Base-by-base conservation (phyloP, 2,888 invertebrate genomes). In the Rosalia funebris region DNA sequence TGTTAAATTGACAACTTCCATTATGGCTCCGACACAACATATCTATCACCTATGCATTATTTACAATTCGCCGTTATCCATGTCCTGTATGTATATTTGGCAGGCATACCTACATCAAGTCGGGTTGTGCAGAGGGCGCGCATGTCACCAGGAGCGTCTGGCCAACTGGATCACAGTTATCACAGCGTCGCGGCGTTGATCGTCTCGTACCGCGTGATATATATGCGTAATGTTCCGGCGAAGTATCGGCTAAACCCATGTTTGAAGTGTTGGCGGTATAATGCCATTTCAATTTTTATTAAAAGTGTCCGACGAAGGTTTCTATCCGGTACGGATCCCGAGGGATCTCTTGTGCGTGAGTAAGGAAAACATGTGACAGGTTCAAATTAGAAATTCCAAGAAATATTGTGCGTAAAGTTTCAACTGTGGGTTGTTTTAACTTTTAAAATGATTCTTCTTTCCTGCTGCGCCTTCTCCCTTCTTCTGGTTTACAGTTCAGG, bases 131-230 rank as follows among this genome's bases (percentile, higher is more conserved):
- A 60, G 62, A 63, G 60, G 62, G 68, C 67, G 72, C 72, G 72
- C 72, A 71, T 67, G 72, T 68, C 71, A 60, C 56, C 58, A 55
- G 54, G 34, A 48, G 48, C 63, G 63, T 69, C 63, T 61, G 58
- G 69, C 57, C 70, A 32, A 59, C 68, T 17, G 60, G 62, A 67
- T 69, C 64, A 65, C 71, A 72, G 72, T 72, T 63, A 68, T 66
- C 63, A 60, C 57, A 57, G 57, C 70, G 72, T 70, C 72, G 70
- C 67, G 71, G 55, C 62, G 70, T 60, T 44, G 68, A 57, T 31
- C 70, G 71, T 70, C 66, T 70, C 72, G 69, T 57, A 65, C 14
- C 36, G 42, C 50, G 56, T 32, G 52, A 57, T 42, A 19, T n/a
- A 34, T 25, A 17, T 19, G 55, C 55, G 55, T 15, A 50, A 55